Evolutionary conservation across 2,113 vertebrate species (phyloP), one percentile per base, ranked within the genome.

Genomic region (Propithecus coquereli): DNA sequence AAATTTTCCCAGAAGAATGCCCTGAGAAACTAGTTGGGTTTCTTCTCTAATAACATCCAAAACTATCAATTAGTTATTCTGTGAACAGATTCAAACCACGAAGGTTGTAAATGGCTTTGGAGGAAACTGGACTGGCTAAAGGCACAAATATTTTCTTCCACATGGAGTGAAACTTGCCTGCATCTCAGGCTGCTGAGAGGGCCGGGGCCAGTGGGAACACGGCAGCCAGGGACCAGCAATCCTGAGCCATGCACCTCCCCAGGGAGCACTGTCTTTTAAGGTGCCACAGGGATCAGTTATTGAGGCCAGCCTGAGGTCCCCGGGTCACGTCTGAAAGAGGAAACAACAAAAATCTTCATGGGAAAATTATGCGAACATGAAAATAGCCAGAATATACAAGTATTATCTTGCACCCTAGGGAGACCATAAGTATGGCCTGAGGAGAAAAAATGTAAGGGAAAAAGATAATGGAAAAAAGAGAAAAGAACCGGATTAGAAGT

Each of bases 281-380:
- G 94, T 96, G 93, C 92, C 90, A 87, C 20, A 6, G 59, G 97
- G 95, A 91, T 83, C 66, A 71, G 85, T 76, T 61, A 68, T 57
- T 57, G 47, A 94, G 80, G 81, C 87, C 88, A 85, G 84, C 6
- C 81, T 76, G 47, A 85, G 90, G 93, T 87, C 92, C 40, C 80
- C 1, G 8, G 93, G 94, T 96, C 94, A 95, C 14, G 34, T 95
- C 90, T 92, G 94, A 94, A 92, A 97, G 88, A 89, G 88, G 88
- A 97, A 97, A 95, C 77, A 94, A 61, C 94, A 93, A 94, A 89
- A 89, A 93, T 96, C 88, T 96, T 96, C 95, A 74, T 97, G 93
- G 79, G 92, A 82, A 97, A 96, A 63, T 47, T 65, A 82, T 81
- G 45, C 1, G 11, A 87, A 96, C 80, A 96, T 94, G 84, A 95